These are phyloP conservation scores for Nomada fabriciana DNA, from an alignment of 2,888 invertebrate species.

Conservation along the genomic window DNA sequence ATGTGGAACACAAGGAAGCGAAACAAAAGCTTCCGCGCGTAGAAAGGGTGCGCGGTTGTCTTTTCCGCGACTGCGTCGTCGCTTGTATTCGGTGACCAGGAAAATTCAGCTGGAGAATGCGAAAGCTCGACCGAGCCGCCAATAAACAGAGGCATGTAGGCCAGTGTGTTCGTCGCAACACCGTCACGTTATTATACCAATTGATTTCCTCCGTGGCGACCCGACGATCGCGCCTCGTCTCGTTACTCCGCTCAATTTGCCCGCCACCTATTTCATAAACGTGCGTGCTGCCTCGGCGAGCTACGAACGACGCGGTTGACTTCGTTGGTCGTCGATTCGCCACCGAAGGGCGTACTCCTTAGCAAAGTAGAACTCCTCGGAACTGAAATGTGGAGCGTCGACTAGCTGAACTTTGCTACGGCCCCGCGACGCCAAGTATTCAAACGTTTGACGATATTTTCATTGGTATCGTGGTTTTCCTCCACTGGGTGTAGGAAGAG, in stretches of 20 bases:
- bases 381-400: not conserved
- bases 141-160: constrained; percentile 61
- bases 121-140: constrained; percentile 27
- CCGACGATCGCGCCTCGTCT: constrained; percentile 1
- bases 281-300: constrained; percentile 6
- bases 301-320: not conserved
- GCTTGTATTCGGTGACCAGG: constrained; percentile 25
- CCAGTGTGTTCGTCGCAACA: constrained; percentile 39
- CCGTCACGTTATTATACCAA: constrained; percentile 38
- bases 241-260: constrained; percentile 37
- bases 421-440: not conserved
- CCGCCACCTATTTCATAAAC: constrained; percentile 27
- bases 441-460: not conserved
- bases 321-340: not conserved
- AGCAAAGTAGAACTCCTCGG: too few relatives aligned
- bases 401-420: not conserved
- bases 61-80: constrained; percentile 61
- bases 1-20: not conserved
- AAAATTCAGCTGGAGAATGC: constrained; percentile 22
- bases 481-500: too few relatives aligned
- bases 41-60: constrained; percentile 16
- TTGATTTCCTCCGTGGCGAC: constrained; percentile 47
- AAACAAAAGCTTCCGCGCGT: not conserved
- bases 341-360: too few relatives aligned
- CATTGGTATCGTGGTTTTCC: not conserved